Conservation (phyloP, 2,888 invertebrate genomes). For the Sarcophaga rosellei region DNA sequence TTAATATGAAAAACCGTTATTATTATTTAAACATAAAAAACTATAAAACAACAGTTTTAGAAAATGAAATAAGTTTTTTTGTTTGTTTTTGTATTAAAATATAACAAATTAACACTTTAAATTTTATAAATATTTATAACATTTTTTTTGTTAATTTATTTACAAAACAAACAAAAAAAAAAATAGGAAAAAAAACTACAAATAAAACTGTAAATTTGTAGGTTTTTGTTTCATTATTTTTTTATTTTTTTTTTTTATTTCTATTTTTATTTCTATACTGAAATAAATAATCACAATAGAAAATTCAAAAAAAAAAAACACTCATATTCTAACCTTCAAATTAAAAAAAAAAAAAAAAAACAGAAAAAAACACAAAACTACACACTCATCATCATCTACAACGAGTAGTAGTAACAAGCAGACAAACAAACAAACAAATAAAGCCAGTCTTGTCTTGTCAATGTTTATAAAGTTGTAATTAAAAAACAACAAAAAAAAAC, state of each 20-base stretch:
- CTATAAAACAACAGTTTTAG: too few relatives aligned
- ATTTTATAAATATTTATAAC: neutral
- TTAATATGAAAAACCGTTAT: too few relatives aligned
- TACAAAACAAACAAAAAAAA: neutral
- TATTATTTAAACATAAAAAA: too few relatives aligned
- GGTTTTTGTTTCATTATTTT: neutral
- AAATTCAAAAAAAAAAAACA: neutral
- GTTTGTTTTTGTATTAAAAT: neutral
- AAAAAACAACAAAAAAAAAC: too few relatives aligned
- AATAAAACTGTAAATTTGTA: neutral
- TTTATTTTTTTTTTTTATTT: neutral
- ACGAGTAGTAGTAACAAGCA: neutral
- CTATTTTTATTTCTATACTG: neutral
- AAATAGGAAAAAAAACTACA: neutral
- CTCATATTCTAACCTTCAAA: neutral
- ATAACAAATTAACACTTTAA: too few relatives aligned
- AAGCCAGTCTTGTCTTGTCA: neutral
- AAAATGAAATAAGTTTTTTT: neutral
- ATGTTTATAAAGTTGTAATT: neutral
- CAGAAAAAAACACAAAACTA: neutral
- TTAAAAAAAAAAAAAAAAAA: neutral
- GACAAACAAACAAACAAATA: neutral
- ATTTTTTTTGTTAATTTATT: neutral
- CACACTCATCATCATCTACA: neutral
- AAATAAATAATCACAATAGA: neutral